phyloP scores from a whole-genome alignment of 2,888 invertebrate genomes.

The Pemphredon lugubris region DNA sequence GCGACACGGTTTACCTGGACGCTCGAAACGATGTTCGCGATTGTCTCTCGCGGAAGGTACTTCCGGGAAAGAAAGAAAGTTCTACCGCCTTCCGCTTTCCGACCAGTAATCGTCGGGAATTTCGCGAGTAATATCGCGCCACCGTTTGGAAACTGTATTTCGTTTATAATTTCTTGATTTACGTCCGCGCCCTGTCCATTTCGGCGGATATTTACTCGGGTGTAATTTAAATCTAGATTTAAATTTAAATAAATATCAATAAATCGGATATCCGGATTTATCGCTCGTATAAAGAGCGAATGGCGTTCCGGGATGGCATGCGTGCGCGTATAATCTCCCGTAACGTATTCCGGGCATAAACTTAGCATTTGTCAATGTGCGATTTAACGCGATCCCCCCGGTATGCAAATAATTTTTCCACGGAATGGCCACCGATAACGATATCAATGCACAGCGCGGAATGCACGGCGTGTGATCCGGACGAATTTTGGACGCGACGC shows the following conservation, averaged over 20 bases:
- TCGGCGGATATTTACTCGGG: too few species aligned
- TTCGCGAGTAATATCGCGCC: too few species aligned
- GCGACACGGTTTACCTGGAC: neutral
- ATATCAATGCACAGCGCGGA: constrained; percentile 28
- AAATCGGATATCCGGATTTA: constrained; percentile 37
- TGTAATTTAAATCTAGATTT: constrained; percentile 19
- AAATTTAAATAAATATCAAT: constrained; percentile 44
- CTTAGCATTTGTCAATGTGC: neutral
- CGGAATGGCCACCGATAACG: constrained; percentile 27
- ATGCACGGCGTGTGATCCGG: constrained; percentile 16
- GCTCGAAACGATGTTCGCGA: too few species aligned
- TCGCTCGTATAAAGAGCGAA: constrained; percentile 33
- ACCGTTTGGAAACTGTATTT: too few species aligned
- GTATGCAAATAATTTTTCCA: constrained; percentile 41
- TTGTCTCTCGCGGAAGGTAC: too few species aligned
- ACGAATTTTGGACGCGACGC: constrained; percentile 48
- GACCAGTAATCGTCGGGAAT: too few species aligned
- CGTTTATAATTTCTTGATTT: too few species aligned
- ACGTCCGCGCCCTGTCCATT: too few species aligned
- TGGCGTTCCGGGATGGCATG: too few species aligned
- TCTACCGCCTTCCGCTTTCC: too few species aligned
- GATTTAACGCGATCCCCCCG: constrained; percentile 1
- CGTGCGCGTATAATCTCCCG: neutral
- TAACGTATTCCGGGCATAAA: neutral
- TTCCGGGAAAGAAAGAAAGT: too few species aligned